Conservation (phyloP, 2,888 invertebrate species). For the Epiperipatus broadwayi region DNA sequence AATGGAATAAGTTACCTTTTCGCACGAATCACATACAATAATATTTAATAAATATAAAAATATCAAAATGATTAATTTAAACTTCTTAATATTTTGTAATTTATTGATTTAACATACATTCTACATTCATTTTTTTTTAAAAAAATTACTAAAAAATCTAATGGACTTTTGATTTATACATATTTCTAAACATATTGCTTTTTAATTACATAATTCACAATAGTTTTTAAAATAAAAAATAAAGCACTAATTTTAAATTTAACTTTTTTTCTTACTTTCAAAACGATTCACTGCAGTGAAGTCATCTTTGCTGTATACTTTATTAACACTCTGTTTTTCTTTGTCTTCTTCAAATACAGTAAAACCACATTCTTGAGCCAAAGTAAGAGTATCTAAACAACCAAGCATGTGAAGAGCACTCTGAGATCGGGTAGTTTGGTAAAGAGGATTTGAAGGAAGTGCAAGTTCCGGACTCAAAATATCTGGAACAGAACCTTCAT, state of each 20-base stretch:
- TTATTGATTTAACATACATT: no score
- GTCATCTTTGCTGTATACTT: conserved; percentile 54
- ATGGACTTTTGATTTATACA: no score
- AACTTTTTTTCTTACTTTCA: conserved; percentile 50
- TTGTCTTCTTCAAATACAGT: conserved; percentile 27
- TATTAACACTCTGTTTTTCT: conserved; percentile 27
- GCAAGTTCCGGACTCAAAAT: conserved; percentile 62
- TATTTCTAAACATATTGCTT: no score
- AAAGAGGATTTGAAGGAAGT: conserved; percentile 43
- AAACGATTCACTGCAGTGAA: conserved; percentile 66
- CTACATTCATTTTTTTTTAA: no score
- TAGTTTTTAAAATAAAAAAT: background rate
- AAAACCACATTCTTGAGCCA: conserved; percentile 40
- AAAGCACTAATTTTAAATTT: background rate
- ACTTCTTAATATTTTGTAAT: no score
- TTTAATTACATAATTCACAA: background rate
- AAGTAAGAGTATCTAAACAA: conserved; percentile 67
- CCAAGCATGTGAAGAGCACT: conserved; percentile 75
- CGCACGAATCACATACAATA: no score
- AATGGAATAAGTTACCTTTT: no score
- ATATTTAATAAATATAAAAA: no score
- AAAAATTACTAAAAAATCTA: no score
- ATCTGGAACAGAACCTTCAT: conserved; percentile 30
- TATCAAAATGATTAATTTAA: no score
- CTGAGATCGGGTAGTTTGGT: conserved; percentile 49